These are phyloP conservation scores for Lithobates pipiens DNA, from an alignment of 2,797 vertebrate genomes.

Conservation along the genomic window DNA sequence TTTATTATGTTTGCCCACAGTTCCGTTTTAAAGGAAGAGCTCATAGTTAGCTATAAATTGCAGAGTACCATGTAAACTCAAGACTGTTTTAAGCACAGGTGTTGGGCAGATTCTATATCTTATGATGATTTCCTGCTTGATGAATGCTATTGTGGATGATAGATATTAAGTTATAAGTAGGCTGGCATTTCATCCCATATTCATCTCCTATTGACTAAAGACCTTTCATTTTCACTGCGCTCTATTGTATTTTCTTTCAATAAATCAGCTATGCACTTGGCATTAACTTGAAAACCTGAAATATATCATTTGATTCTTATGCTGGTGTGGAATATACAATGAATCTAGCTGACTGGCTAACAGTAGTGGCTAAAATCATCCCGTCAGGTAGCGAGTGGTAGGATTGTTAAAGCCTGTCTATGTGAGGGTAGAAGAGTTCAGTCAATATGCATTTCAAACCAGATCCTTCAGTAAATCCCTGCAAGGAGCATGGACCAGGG, in stretches of 20 bases:
- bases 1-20: too few relatives aligned
- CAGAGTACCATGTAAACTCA: not conserved
- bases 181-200: conserved; percentile 46
- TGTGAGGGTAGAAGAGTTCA: conserved; percentile 6
- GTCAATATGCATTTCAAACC: not conserved
- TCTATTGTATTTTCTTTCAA: conserved; percentile 46
- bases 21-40: too few relatives aligned
- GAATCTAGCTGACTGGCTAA: conserved; percentile 33
- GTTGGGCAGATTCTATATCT: not conserved
- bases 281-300: conserved; percentile 49
- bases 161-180: conserved; percentile 48
- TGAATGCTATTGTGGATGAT: conserved; percentile 11
- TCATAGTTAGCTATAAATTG: too few relatives aligned
- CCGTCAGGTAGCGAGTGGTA: conserved; percentile 1
- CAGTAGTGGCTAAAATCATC: conserved; percentile 21
- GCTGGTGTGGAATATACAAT: conserved; percentile 38
- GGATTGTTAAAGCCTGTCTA: conserved; percentile 20
- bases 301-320: conserved; percentile 41
- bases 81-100: not conserved
- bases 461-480: too few relatives aligned
- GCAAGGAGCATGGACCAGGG: too few relatives aligned
- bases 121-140: not conserved
- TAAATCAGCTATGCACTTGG: conserved; percentile 43
- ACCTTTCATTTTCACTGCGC: conserved; percentile 46
- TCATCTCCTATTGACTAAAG: conserved; percentile 51